Percentiles rank a stretch among this genome's conserved stretches.
These are phyloP conservation scores for Centropristis striata DNA, from an alignment of 2,113 vertebrate species.

Conservation along the genomic window DNA sequence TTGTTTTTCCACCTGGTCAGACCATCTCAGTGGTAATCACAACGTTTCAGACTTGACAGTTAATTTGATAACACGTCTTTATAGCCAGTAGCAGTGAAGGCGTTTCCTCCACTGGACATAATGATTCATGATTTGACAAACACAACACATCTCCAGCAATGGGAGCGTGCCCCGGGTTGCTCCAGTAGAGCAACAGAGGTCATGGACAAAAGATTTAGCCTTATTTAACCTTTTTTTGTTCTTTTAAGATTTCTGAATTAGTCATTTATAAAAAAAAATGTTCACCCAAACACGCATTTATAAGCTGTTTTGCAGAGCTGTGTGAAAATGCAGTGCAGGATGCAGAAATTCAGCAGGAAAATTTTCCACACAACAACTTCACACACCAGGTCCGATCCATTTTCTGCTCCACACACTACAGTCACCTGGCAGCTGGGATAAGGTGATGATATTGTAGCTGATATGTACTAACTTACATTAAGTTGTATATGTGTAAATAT, in stretches of 20 bases:
- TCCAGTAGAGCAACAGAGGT: background rate
- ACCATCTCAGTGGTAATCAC: background rate
- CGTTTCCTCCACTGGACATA: background rate
- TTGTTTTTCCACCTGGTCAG: conserved; percentile 44
- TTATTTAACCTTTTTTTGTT: background rate
- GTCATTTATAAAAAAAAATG: background rate
- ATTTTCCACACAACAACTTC: too few species aligned
- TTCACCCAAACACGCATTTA: background rate
- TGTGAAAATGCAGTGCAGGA: too few species aligned
- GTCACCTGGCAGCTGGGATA: too few species aligned
- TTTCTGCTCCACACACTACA: too few species aligned
- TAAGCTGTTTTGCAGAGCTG: too few species aligned
- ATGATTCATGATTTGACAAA: conserved; percentile 11
- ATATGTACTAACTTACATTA: too few species aligned
- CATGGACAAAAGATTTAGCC: conserved; percentile 7
- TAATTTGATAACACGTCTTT: conserved; percentile 6
- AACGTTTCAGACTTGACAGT: conserved; percentile 1
- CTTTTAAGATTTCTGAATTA: background rate
- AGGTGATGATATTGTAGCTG: too few species aligned
- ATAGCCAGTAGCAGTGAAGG: background rate
- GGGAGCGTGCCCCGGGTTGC: background rate
- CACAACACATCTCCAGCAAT: background rate
- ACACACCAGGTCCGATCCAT: too few species aligned
- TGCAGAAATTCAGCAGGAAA: too few species aligned
- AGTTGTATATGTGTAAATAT: too few species aligned